Conservation (phyloP, 2,797 vertebrate genomes). For the Pseudocheirus occidentalis region DNA sequence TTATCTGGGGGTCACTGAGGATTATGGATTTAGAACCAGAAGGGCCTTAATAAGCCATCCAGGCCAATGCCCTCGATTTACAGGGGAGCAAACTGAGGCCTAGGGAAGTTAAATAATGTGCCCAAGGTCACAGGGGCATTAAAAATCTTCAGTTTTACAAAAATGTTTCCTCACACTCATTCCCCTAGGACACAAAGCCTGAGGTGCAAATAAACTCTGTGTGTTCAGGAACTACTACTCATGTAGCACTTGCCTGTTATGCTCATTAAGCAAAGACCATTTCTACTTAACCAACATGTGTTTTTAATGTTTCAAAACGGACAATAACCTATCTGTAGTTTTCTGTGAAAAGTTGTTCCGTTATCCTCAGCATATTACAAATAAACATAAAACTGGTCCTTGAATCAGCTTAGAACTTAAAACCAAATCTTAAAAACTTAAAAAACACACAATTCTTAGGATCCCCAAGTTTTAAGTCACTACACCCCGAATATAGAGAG, state of each 20-base stretch:
- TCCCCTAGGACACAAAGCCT: background rate
- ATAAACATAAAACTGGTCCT: background rate
- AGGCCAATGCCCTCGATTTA: background rate
- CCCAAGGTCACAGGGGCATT: background rate
- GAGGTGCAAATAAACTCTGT: background rate
- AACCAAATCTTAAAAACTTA: too few relatives aligned
- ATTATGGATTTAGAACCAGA: background rate
- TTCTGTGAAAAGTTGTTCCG: background rate
- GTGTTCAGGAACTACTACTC: background rate
- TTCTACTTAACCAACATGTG: background rate
- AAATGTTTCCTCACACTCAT: conserved; percentile 1
- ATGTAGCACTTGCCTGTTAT: background rate
- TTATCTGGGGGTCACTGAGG: background rate
- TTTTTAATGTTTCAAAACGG: background rate
- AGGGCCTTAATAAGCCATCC: background rate
- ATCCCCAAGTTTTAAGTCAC: background rate
- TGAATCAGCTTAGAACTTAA: conserved; percentile 35
- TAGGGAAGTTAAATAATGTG: background rate
- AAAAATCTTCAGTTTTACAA: background rate
- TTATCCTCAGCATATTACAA: background rate
- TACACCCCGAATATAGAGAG: conserved; percentile 15
- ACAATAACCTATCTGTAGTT: background rate
- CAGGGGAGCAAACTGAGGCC: background rate
- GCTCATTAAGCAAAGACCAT: conserved; percentile 19
- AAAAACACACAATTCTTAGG: background rate